Evolutionary conservation across 1,140 invertebrate genomes (phyloP), one percentile per base, ranked within the genome.

Genomic region (Anoplophora glabripennis): DNA sequence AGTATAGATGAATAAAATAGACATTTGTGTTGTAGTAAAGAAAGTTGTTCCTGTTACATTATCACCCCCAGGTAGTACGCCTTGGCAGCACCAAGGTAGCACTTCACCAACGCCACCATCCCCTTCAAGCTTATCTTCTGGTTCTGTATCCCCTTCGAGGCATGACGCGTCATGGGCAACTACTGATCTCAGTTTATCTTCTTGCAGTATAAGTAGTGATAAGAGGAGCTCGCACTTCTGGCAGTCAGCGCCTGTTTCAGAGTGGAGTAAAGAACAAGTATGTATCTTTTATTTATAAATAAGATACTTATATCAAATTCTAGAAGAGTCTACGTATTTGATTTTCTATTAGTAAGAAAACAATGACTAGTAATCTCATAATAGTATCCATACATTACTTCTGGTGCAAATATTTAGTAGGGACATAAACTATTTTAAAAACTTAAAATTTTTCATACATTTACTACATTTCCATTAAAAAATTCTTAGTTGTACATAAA

Each of bases 261-360:
- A 93, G 66, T 96, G 92, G 92, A 89, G 83, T 61, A 89, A 90
- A 74, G 89, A 93, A 73, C 89, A 94, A 82, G 90, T 90, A 73
- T 74, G 71, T 73, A 17, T 12, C 9, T 33, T 8, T 11, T 28
- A 28, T 28, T 28, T 28, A 28, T 28, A 5, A 28, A 28, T 28
- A 28, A n/a, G n/a, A n/a, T n/a, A n/a, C n/a, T n/a, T n/a, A n/a
- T n/a, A n/a, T n/a, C n/a, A n/a, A n/a, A n/a, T n/a, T n/a, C n/a
- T n/a, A n/a, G n/a, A n/a, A n/a, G n/a, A n/a, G n/a, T n/a, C n/a
- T n/a, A n/a, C n/a, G n/a, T n/a, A n/a, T n/a, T n/a, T n/a, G n/a
- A n/a, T n/a, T n/a, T n/a, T n/a, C n/a, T n/a, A n/a, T n/a, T n/a
- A n/a, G n/a, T n/a, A n/a, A n/a, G n/a, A n/a, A n/a, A n/a, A n/a